Evolutionary conservation across 2,797 vertebrate genomes (phyloP), one percentile per base, ranked within the genome.

Genomic region (Thripadectes ignobilis): DNA sequence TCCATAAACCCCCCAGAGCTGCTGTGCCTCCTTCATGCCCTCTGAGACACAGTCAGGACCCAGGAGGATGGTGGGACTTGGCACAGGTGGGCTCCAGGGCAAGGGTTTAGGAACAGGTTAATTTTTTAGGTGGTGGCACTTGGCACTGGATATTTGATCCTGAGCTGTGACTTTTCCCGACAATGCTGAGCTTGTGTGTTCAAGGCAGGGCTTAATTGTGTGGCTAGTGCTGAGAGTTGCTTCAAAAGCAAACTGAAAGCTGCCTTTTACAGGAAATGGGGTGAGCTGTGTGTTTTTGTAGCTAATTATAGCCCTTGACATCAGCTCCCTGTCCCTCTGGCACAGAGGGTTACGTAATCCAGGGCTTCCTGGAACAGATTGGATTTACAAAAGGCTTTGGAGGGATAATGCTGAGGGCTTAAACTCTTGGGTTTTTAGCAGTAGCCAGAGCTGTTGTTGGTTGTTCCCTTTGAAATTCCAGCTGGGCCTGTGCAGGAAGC

Each of bases 61-160:
- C 54, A 4, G n/a, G 30, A 22, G 18, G 32, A 48, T 5, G 10
- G 9, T 2, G 63, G 36, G 6, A 5, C 10, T 7, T 6, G 51
- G 57, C 27, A 6, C 34, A 3, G 49, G 2, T 5, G 8, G 3
- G 3, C 45, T 24, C 13, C 3, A 2, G 66, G 55, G n/a, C 19
- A 9, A 8, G 29, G 18, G 6, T n/a, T 21, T 6, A 2, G 4
- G 4, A 21, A 2, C 0, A 6, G 39, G 58, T 51, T 58, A 3
- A 16, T 15, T 16, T 24, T 79, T 43, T 10, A 18, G 48, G 49
- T 11, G 9, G 26, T 27, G 58, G 10, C 18, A 1, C 46, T 38
- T 20, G 49, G 62, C 17, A 4, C 32, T 20, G 52, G 46, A 1
- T 16, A 0, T 13, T 17, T 34, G 19, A 8, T 55, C 3, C 6